Base-by-base conservation (phyloP, 2,888 invertebrate genomes). In the Caenorhabditis afra region DNA sequence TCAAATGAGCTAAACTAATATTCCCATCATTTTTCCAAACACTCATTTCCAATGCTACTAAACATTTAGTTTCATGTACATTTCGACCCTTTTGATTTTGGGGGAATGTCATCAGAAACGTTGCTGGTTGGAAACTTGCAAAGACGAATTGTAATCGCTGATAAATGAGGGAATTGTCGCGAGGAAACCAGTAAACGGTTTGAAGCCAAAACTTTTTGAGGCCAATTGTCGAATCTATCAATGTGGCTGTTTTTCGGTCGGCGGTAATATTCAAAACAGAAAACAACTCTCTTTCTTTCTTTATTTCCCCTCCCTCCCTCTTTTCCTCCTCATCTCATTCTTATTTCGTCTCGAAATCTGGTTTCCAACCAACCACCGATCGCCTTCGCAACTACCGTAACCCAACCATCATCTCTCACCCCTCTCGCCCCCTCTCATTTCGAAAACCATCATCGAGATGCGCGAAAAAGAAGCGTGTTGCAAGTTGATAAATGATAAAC, bases 401-500 rank as follows among this genome's bases (percentile, higher is more conserved):
- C 20, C 58, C 58, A n/a, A n/a, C n/a, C n/a, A n/a, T n/a, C n/a
- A n/a, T n/a, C n/a, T n/a, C n/a, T n/a, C n/a, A n/a, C n/a, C n/a
- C n/a, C n/a, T n/a, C n/a, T n/a, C n/a, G n/a, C 23, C 14, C 41
- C 18, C 20, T n/a, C 41, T 57, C 23, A 44, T 44, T 49, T 50
- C 50, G 44, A 68, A 58, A 22, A 64, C n/a, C 35, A 29, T 44
- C 52, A 29, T 22, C 18, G 20, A 53, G 59, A 58, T 77, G 77
- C 70, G 77, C 77, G 70, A 77, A 77, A 70, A 29, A 29, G 29
- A 29, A 65, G 70, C 73, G 64, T 73, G 73, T 71, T 71, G 71
- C 57, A 62, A 39, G 49, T 64, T 70, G 77, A 77, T 70, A 66
- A 77, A 77, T 70, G 77, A 77, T 77, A 70, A 77, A 58, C 55